These are phyloP conservation scores for Gambusia affinis DNA, from an alignment of 2,113 vertebrate genomes.

Conservation along the genomic window DNA sequence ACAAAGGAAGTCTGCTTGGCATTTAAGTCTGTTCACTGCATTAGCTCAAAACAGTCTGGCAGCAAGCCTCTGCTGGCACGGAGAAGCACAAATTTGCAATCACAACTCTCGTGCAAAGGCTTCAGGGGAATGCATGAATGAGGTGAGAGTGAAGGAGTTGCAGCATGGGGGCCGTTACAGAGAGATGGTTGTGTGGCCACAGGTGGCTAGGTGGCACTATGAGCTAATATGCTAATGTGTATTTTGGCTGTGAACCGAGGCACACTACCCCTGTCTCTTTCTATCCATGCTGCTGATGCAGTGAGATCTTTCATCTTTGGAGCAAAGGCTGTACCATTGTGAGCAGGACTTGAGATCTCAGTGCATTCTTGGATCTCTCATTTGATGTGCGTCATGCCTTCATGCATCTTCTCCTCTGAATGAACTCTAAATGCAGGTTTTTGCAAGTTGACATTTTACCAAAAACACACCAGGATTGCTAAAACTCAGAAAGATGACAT, in stretches of 20 bases:
- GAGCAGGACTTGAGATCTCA: conserved; percentile 47
- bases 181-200: conserved; percentile 51
- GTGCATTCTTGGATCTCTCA: conserved; percentile 37
- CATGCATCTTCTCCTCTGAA: conserved; percentile 37
- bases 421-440: conserved; percentile 28
- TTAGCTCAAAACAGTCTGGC: conserved; percentile 39
- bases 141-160: conserved; percentile 19
- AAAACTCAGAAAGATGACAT: conserved; percentile 11
- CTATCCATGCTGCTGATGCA: conserved; percentile 71
- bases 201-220: conserved; percentile 68
- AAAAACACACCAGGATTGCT: conserved; percentile 1
- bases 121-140: conserved; percentile 14
- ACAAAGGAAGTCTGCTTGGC: conserved; percentile 29
- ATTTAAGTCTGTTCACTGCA: conserved; percentile 42
- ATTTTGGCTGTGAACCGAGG: conserved; percentile 62
- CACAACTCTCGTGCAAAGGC: conserved; percentile 1
- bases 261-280: conserved; percentile 71
- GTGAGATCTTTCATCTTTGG: conserved; percentile 55
- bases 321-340: conserved; percentile 10
- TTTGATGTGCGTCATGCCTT: conserved; percentile 50
- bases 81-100: neutral
- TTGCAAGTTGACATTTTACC: conserved; percentile 15
- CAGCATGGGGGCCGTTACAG: conserved; percentile 18
- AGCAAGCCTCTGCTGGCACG: conserved; percentile 11
- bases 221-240: conserved; percentile 72